Evolutionary conservation across 2,797 vertebrate genomes (phyloP), one percentile per base, ranked within the genome.

Genomic region (Acrossocheilus wenchowensis): DNA sequence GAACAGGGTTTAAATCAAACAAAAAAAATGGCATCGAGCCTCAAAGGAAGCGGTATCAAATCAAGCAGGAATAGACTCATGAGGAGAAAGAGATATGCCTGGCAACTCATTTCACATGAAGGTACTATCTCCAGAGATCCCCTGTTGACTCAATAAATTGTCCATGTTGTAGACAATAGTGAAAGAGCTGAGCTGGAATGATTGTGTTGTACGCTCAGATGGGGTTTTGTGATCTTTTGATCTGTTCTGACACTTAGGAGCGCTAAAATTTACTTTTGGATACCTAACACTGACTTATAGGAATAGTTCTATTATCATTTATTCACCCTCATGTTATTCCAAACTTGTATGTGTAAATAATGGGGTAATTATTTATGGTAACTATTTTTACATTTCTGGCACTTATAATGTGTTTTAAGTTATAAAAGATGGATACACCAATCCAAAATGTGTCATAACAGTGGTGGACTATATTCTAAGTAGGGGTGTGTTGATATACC

Each of bases 1-100:
- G 86, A 60, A 90, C 90, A 89, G 50, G 17, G 15, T n/a, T 34
- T 11, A 60, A 43, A 50, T 48, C 41, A 66, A 66, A 80, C 60
- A 34, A 80, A 34, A 52, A 79, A 34, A 66, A 50, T 68, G 43
- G 26, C 41, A 36, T 54, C 43, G 54, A 62, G 19, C 82, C 71
- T 64, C 54, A 75, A 64, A 66, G 74, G 21, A 39, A 4, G 12
- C 71, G 6, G 4, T 74, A 64, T 52, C 17, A 73, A 57, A 73
- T 73, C 23, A 72, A 57, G 50, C 36, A 34, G 30, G 43, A 52
- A 77, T 50, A 84, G 1, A 3, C 30, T 77, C 30, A 45, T 45
- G 69, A 83, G 60, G 41, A 48, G 64, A 39, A 34, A 75, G 50
- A 30, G 68, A 82, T 73, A 57, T 72, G 50, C 36, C 66, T 19